A percentile compares a stretch with the other conserved stretches of the same genome.
phyloP scores from a whole-genome alignment of 2,888 invertebrate species.

The Sturmia bella region DNA sequence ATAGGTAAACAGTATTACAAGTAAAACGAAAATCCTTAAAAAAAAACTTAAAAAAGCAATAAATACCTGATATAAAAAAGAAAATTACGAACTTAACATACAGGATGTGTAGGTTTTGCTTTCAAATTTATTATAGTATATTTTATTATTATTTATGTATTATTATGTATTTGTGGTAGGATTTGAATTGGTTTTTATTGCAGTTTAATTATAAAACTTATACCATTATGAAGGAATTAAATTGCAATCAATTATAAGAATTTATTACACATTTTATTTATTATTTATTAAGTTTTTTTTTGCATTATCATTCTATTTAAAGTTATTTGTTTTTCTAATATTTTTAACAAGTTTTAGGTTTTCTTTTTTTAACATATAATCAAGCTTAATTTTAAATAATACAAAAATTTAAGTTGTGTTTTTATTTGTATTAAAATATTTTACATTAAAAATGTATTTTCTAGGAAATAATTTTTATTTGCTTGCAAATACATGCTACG shows the following conservation, averaged over 20 bases:
- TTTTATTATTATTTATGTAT: neutral
- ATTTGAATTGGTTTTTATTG: constrained; percentile 24
- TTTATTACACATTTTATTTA: constrained; percentile 36
- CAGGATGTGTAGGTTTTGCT: constrained; percentile 30
- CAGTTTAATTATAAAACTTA: constrained; percentile 53
- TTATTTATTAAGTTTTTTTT: constrained; percentile 4
- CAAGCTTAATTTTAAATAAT: constrained; percentile 48
- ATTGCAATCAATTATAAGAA: constrained; percentile 51
- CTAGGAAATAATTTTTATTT: too few relatives aligned
- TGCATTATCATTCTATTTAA: constrained; percentile 1
- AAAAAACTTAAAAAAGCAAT: constrained; percentile 45
- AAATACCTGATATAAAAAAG: constrained; percentile 49
- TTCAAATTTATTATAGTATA: constrained; percentile 4
- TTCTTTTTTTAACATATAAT: constrained; percentile 32
- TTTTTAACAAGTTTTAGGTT: constrained; percentile 43
- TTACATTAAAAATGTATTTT: too few relatives aligned
- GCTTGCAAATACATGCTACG: too few relatives aligned
- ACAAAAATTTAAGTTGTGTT: constrained; percentile 35
- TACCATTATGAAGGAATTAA: constrained; percentile 59
- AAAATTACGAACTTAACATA: constrained; percentile 58
- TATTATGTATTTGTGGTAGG: constrained; percentile 21
- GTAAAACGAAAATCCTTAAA: constrained; percentile 44
- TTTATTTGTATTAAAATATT: neutral
- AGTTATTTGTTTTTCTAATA: constrained; percentile 20
- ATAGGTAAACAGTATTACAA: constrained; percentile 39